Base-by-base conservation (phyloP, 92 coral and sea anemone genomes). In the Parazoanthus darwini region DNA sequence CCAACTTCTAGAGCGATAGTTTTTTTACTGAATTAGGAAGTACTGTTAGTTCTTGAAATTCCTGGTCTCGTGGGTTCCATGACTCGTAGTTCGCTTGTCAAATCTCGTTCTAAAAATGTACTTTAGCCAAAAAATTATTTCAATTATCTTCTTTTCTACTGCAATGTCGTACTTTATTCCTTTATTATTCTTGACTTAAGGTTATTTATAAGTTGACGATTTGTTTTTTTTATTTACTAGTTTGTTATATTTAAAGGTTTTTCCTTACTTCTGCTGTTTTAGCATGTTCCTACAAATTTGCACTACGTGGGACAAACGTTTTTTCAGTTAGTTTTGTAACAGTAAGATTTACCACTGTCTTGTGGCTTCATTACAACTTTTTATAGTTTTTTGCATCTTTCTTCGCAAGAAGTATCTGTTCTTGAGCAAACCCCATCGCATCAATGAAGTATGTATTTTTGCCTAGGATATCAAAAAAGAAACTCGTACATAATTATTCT, bases 11-110 rank as follows among this genome's bases (percentile, higher is more conserved):
- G 43, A 86, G 39, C 50, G 35, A 48, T 43, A 80, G 46, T 79
- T 50, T 79, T 46, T 54, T 46, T 25, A 26, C 35, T 79, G 29
- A 80, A 67, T 46, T 80, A 56, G 85, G 85, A 59, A 35, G 72
- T 63, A 63, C 26, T 18, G 70, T 63, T 23, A 44, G 66, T 71
- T 84, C 51, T 84, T 70, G 5, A 82, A 58, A 65, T 82, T 82
- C 51, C 23, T 82, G 37, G 71, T 80, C 48, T 6, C 50, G 18
- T 29, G 38, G 8, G 29, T 35, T 80, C 25, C 78, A 2, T 46
- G 23, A n/a, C 26, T 29, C 33, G 0, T 25, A 26, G 43, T 46
- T 13, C 14, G 20, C 35, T 43, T 26, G n/a, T 46, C 58, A 33
- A 1, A 8, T 44, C 37, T n/a, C 46, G 4, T 18, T 82, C 63